These are phyloP conservation scores for Pogonus chalceus DNA, from an alignment of 1,140 invertebrate genomes.

Conservation along the genomic window DNA sequence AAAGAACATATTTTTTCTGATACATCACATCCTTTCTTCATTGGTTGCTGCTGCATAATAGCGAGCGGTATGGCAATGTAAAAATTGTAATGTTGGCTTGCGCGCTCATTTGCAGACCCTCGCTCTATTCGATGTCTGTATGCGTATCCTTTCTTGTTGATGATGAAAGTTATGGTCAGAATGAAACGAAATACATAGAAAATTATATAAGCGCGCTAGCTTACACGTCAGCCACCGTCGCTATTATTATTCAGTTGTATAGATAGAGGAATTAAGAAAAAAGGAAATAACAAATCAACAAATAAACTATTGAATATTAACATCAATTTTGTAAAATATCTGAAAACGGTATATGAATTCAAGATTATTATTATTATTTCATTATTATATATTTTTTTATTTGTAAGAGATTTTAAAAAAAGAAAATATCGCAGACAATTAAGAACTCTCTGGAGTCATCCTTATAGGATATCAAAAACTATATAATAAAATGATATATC, in stretches of 20 bases:
- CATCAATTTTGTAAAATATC: slow-evolving; percentile 1
- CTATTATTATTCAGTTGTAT: background rate
- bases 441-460: too few relatives aligned
- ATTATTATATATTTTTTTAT: background rate
- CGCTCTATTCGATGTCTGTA: too few relatives aligned
- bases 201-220: too few relatives aligned
- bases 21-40: background rate
- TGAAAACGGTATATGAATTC: slow-evolving; percentile 1
- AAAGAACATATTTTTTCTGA: background rate
- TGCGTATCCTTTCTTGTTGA: too few relatives aligned
- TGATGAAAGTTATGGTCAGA: too few relatives aligned
- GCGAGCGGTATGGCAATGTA: background rate
- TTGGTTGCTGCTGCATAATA: background rate
- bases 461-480: too few relatives aligned
- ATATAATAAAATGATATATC: too few relatives aligned
- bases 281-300: too few relatives aligned
- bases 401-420: background rate
- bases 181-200: too few relatives aligned
- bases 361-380: too few relatives aligned
- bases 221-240: too few relatives aligned
- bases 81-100: background rate
- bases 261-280: slow-evolving; percentile 2
- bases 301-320: too few relatives aligned
- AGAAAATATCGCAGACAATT: background rate
- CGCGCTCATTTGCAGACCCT: background rate